Evolutionary conservation across 53 echinoderm and acorn worm genomes (phyloP), one percentile per base, ranked within the genome.

Genomic region (Arbacia lixula): DNA sequence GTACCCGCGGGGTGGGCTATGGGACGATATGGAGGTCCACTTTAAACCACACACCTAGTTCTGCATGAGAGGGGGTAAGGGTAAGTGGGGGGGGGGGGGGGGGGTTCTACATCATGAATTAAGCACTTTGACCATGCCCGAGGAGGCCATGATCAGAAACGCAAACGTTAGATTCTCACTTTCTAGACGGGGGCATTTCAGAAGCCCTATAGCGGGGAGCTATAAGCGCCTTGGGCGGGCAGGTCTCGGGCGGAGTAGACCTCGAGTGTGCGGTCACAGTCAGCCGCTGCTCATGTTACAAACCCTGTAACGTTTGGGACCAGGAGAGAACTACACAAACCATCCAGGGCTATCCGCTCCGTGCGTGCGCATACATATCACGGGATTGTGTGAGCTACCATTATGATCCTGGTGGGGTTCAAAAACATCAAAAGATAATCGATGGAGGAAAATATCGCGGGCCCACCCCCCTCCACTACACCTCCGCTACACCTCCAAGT

Each of bases 51-150:
- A n/a, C n/a, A n/a, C n/a, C n/a, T n/a, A n/a, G n/a, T n/a, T n/a
- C n/a, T n/a, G n/a, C n/a, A n/a, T n/a, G n/a, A n/a, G n/a, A n/a
- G n/a, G n/a, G n/a, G n/a, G n/a, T n/a, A n/a, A n/a, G n/a, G n/a
- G n/a, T n/a, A n/a, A n/a, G n/a, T n/a, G n/a, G n/a, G n/a, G n/a
- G n/a, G n/a, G n/a, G n/a, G n/a, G n/a, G n/a, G n/a, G n/a, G n/a
- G n/a, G n/a, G n/a, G n/a, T n/a, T n/a, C n/a, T n/a, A n/a, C 22
- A 66, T 66, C 66, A 66, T 36, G 66, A 66, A 69, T 69, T 69
- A 42, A 41, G 28, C 25, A 29, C 43, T 27, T 16, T 3, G 35
- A 8, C 36, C 69, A 24, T 42, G 25, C 37, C 39, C 3, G 4
- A 25, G n/a, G 27, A 29, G 42, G 21, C 43, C 43, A 69, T 69